Base-by-base conservation (phyloP, 2,888 invertebrate genomes). In the Tuberolachnus salignus region DNA sequence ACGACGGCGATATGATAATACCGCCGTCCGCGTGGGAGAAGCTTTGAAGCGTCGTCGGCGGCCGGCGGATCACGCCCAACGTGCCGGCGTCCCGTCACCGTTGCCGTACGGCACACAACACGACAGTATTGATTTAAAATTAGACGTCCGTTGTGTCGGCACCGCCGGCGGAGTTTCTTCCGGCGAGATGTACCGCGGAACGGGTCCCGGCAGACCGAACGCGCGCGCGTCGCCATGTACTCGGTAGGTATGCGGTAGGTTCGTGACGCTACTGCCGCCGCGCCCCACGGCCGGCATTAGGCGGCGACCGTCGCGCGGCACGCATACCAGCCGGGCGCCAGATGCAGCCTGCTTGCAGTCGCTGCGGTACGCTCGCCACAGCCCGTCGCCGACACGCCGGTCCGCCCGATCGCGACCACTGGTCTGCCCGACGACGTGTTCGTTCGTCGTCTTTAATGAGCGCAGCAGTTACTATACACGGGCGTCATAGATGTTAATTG, bases 401-500 rank as follows among this genome's bases (percentile, higher is more conserved):
- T n/a, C 11, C 16, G 42, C 10, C 4, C 16, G 13, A 49, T 6
- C 51, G 53, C 55, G 23, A 26, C 46, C 13, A 64, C 61, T 21
- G 16, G n/a, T 14, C 46, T 19, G 59, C 49, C 16, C 49, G 59
- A 72, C 49, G 59, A 72, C 72, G 59, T 19, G 72, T 72, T 61
- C 49, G 72, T 72, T 26, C 51, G 69, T 26, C 51, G 69, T 72
- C 72, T 61, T 73, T 63, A 63, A 73, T 63, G 73, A 63, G 63
- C 73, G 53, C 34, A 34, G 49, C 53, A 53, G 73, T 64, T 53
- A 53, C 63, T 63, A 34, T 16, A 21, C 51, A 64, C 63, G 63
- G 63, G 19, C 67, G 57, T 69, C 78, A 78, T 78, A 78, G 78
- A 78, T 78, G 78, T 78, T 78, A 69, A 69, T 69, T 69, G 78